Percentiles rank a stretch among this genome's conserved stretches.
Evolutionary conservation across 2,113 vertebrate genomes (phyloP).

Genomic region (Xiphias gladius): DNA sequence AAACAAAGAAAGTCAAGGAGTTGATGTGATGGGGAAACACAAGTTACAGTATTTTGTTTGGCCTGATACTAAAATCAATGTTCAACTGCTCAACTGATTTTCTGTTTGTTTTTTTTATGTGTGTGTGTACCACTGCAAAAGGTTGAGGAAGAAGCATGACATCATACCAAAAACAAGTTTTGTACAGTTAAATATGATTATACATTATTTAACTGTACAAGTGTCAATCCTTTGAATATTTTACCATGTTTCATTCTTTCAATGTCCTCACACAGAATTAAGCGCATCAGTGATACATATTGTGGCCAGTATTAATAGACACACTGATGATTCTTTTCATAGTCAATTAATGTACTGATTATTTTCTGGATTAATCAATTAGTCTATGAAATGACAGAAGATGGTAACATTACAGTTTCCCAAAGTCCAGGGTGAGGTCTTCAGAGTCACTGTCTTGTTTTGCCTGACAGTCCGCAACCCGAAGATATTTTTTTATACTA

Average conservation of each 20-base stretch:
- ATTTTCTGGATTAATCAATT: not conserved
- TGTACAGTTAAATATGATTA: not conserved
- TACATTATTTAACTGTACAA: too few species aligned
- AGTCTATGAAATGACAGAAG: too few species aligned
- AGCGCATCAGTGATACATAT: too few species aligned
- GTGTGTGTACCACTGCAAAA: not conserved
- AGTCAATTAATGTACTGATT: not conserved
- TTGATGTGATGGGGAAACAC: slow-evolving; percentile 37
- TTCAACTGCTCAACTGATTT: slow-evolving; percentile 15
- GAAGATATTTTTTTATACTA: too few species aligned
- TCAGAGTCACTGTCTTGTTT: too few species aligned
- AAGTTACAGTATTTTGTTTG: slow-evolving; percentile 15
- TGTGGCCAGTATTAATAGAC: not conserved
- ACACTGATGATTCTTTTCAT: not conserved
- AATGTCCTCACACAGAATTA: not conserved
- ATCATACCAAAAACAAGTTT: not conserved
- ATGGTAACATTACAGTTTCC: too few species aligned
- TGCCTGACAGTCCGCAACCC: too few species aligned
- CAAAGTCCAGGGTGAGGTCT: too few species aligned
- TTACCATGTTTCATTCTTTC: not conserved
- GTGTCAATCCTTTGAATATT: not conserved
- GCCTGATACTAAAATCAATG: slow-evolving; percentile 32
- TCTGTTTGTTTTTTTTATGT: not conserved
- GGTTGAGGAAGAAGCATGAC: not conserved
- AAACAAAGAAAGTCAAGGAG: slow-evolving; percentile 10